These are phyloP conservation scores for Lymantria dispar DNA, from an alignment of 2,888 invertebrate species.

Conservation along the genomic window DNA sequence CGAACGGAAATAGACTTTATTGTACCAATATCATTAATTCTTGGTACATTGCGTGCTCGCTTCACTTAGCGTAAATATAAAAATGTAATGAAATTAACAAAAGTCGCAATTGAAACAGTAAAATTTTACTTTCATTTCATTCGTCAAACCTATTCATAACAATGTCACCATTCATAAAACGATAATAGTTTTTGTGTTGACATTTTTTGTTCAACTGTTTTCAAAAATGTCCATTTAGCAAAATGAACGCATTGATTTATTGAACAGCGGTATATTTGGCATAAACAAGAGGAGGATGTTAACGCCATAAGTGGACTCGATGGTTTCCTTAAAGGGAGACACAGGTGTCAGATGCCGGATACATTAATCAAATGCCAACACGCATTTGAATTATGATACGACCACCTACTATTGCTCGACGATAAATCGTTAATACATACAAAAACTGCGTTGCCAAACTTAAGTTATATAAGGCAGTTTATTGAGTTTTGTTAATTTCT, in stretches of 20 bases:
- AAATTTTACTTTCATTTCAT: constrained; percentile 9
- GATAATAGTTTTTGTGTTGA: constrained; percentile 7
- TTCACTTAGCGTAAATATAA: neutral
- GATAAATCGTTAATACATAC: constrained; percentile 8
- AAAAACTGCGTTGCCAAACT: neutral
- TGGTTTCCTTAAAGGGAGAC: constrained; percentile 33
- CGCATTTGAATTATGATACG: constrained; percentile 29
- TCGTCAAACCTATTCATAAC: constrained; percentile 10
- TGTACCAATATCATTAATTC: neutral
- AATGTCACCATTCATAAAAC: constrained; percentile 12
- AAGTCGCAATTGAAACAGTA: constrained; percentile 2
- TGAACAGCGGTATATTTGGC: neutral
- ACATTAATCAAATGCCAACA: constrained; percentile 44
- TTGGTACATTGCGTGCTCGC: neutral
- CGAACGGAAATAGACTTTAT: no score
- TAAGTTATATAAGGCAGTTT: no score
- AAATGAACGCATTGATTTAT: constrained; percentile 10
- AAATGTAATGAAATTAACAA: constrained; percentile 1
- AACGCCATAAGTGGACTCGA: constrained; percentile 27
- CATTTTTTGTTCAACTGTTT: constrained; percentile 5
- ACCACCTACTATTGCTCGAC: constrained; percentile 36
- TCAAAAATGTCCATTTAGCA: constrained; percentile 2
- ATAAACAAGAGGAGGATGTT: constrained; percentile 20
- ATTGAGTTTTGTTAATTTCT: no score
- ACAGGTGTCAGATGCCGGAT: constrained; percentile 45